Evolutionary conservation across 2,797 vertebrate genomes (phyloP).

Genomic region (Menidia menidia): DNA sequence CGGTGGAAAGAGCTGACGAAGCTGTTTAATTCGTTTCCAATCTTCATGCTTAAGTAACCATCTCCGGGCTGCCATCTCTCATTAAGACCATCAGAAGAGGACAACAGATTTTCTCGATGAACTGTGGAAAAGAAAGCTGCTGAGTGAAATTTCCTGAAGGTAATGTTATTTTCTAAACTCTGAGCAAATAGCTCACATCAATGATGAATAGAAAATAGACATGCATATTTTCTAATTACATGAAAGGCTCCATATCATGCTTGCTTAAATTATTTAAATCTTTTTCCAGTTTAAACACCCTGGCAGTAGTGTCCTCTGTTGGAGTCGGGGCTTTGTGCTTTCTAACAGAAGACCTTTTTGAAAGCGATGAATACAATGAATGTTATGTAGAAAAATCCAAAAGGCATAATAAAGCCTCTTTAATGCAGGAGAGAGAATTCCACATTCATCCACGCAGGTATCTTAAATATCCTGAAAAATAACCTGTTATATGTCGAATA

Average conservation of each 20-base stretch:
- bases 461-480: slow-evolving; percentile 26
- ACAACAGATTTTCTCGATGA: not conserved
- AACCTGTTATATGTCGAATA: slow-evolving; percentile 36
- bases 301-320: not conserved
- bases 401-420: not conserved
- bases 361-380: too few species aligned
- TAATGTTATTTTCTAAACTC: too few species aligned
- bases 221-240: too few species aligned
- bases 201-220: too few species aligned
- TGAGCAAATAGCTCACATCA: too few species aligned
- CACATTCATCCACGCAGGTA: slow-evolving; percentile 8
- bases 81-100: not conserved
- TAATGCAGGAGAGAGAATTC: not conserved
- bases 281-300: too few species aligned
- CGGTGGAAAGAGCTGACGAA: not conserved
- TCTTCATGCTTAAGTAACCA: slow-evolving; percentile 1
- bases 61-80: not conserved
- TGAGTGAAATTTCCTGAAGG: not conserved
- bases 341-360: too few species aligned
- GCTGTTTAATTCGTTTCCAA: not conserved
- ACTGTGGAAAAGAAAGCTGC: not conserved
- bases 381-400: not conserved
- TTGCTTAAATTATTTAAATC: too few species aligned
- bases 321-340: not conserved
- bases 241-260: too few species aligned